A percentile compares a stretch with the other conserved stretches of the same genome.
Conservation (phyloP, 2,888 invertebrate genomes). For the Athetis lepigone region DNA sequence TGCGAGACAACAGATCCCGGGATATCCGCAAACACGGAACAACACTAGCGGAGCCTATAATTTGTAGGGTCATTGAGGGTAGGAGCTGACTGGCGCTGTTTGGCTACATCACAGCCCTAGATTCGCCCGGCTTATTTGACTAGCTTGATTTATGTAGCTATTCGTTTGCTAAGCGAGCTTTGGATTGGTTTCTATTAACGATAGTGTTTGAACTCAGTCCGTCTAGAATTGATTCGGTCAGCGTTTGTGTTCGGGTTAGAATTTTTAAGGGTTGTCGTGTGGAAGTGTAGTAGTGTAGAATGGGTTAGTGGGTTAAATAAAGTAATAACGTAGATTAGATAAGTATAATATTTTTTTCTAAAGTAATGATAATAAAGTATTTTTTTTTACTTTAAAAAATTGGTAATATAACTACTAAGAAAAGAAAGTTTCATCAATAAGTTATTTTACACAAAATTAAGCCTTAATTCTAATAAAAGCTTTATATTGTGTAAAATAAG, state of each 20-base stretch:
- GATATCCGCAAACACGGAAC: slow-evolving; percentile 63
- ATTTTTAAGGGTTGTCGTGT: slow-evolving; percentile 14
- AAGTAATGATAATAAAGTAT: too few species aligned
- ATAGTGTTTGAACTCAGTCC: slow-evolving; percentile 66
- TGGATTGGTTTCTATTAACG: slow-evolving; percentile 74
- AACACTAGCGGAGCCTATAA: slow-evolving; percentile 60
- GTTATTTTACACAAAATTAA: too few species aligned
- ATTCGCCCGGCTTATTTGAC: slow-evolving; percentile 72
- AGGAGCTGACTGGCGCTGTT: slow-evolving; percentile 64
- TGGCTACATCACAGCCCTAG: slow-evolving; percentile 63
- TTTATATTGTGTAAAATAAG: too few species aligned
- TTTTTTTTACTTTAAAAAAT: too few species aligned
- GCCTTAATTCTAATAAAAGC: too few species aligned
- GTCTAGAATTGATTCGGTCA: slow-evolving; percentile 65
- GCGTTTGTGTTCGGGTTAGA: slow-evolving; percentile 53
- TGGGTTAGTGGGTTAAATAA: too few species aligned
- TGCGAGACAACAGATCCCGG: slow-evolving; percentile 56
- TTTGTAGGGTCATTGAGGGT: slow-evolving; percentile 65
- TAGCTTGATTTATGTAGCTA: slow-evolving; percentile 76
- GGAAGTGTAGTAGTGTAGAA: too few species aligned
- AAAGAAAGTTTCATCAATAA: too few species aligned
- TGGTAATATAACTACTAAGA: too few species aligned
- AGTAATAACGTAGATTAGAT: too few species aligned
- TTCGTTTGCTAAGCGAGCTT: slow-evolving; percentile 57
- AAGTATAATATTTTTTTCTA: too few species aligned